Conservation (phyloP, 2,888 invertebrate genomes). For the Spilosoma lubricipeda region DNA sequence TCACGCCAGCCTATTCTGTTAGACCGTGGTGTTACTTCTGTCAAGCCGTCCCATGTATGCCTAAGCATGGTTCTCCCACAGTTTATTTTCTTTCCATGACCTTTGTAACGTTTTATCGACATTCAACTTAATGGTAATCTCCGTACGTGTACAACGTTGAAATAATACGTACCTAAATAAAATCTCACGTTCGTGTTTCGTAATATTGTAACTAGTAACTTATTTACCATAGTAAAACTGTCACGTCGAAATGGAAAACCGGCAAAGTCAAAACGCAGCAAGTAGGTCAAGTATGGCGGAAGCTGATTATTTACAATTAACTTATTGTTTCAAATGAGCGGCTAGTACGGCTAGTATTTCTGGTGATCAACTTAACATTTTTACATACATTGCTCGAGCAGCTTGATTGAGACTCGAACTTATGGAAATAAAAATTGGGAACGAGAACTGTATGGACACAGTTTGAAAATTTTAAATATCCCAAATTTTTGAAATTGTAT, state of each 20-base stretch:
- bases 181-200: conserved; percentile 27
- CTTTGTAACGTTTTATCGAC: not conserved
- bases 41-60: no score
- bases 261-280: conserved; percentile 36
- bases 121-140: not conserved
- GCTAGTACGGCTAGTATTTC: conserved; percentile 16
- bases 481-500: not conserved
- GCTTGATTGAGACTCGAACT: conserved; percentile 8
- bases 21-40: no score
- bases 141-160: not conserved
- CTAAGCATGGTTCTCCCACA: no score
- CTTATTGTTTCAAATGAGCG: conserved; percentile 26
- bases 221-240: conserved; percentile 34
- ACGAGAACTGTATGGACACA: not conserved
- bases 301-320: conserved; percentile 38
- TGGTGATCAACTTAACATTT: conserved; percentile 10
- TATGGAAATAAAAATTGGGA: not conserved
- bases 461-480: not conserved
- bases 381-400: not conserved
- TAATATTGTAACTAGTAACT: conserved; percentile 11
- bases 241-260: conserved; percentile 28
- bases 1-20: no score
- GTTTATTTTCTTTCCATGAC: not conserved
- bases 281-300: conserved; percentile 45
- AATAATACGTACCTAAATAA: not conserved